Evolutionary conservation across 1,140 invertebrate genomes (phyloP).

Genomic region (Drosophila carrolli): DNA sequence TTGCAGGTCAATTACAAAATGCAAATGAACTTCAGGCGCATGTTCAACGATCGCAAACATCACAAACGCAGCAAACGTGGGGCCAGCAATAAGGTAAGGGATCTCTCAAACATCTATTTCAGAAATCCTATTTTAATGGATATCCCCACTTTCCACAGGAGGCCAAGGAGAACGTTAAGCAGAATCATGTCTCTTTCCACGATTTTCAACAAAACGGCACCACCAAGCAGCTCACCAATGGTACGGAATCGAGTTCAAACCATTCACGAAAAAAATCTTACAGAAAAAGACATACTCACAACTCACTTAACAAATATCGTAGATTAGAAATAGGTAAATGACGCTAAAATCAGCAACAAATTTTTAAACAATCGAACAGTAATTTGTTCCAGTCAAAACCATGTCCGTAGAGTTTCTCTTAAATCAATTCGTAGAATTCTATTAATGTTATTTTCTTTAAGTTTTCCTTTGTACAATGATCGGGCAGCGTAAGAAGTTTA

Average conservation of each 20-base stretch:
- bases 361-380: slow-evolving; percentile 25
- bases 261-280: slow-evolving; percentile 84
- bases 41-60: slow-evolving; percentile 92
- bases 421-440: slow-evolving; percentile 25
- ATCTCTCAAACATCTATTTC: not conserved
- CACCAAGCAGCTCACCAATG: slow-evolving; percentile 93
- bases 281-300: slow-evolving; percentile 85
- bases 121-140: slow-evolving; percentile 23
- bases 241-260: slow-evolving; percentile 88
- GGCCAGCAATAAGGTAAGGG: slow-evolving; percentile 88
- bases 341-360: slow-evolving; percentile 54
- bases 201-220: slow-evolving; percentile 94
- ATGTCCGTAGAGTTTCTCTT: slow-evolving; percentile 31
- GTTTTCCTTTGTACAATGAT: slow-evolving; percentile 1
- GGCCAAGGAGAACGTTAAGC: slow-evolving; percentile 87
- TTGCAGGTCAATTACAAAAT: slow-evolving; percentile 94
- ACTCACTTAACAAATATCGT: slow-evolving; percentile 85
- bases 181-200: slow-evolving; percentile 94
- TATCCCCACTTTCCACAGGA: slow-evolving; percentile 41
- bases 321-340: slow-evolving; percentile 85
- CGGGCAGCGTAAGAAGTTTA: not conserved
- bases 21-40: slow-evolving; percentile 94
- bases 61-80: slow-evolving; percentile 92
- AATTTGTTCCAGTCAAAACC: slow-evolving; percentile 7
- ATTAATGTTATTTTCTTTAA: slow-evolving; percentile 6